Conservation (phyloP, 2,113 vertebrate genomes). For the Muntiacus reevesi region DNA sequence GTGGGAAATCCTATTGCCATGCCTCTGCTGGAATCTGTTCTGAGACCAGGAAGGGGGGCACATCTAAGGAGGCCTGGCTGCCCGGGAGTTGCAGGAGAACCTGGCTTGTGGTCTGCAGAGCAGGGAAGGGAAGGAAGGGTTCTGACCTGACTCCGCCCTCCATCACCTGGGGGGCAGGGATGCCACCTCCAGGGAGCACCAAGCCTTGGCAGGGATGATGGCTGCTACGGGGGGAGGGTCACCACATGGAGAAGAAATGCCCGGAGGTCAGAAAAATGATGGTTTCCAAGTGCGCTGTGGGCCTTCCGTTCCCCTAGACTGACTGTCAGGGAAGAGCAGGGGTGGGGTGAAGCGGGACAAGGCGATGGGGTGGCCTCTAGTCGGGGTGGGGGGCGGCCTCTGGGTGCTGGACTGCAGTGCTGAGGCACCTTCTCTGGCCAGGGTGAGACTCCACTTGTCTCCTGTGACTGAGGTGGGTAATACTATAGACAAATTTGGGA, state of each 20-base stretch:
- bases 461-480: background rate
- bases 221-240: background rate
- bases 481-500: background rate
- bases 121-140: background rate
- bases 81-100: background rate
- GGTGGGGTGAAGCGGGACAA: background rate
- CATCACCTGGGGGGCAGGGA: background rate
- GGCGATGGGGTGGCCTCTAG: too few species aligned
- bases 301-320: background rate
- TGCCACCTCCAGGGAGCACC: background rate
- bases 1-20: background rate
- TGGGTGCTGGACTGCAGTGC: background rate
- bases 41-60: background rate
- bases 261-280: background rate
- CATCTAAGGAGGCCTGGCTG: background rate
- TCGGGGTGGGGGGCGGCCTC: rapidly evolving
- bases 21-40: background rate
- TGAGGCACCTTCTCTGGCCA: background rate
- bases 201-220: background rate
- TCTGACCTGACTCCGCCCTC: background rate
- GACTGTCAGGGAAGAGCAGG: background rate
- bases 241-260: background rate
- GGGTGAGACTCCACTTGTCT: background rate
- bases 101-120: background rate
- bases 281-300: background rate